phyloP scores from a whole-genome alignment of 2,113 vertebrate species.

The Eublepharis macularius region DNA sequence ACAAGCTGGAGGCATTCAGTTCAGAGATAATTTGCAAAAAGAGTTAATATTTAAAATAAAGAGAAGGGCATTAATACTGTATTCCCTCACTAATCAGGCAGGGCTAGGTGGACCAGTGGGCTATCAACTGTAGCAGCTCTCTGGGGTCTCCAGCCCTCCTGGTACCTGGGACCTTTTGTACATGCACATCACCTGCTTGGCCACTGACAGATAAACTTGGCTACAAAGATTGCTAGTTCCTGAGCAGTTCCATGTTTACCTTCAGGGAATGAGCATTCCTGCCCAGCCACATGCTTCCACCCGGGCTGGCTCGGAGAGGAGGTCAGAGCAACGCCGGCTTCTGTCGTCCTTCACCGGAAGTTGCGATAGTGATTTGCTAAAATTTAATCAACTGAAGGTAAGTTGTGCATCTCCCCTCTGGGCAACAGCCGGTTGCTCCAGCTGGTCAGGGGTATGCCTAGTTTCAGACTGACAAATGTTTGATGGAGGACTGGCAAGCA shows the following conservation, averaged over 20 bases:
- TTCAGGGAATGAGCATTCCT: conserved; percentile 95
- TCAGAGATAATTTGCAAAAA: background rate
- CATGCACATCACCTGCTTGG: background rate
- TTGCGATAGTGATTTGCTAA: conserved; percentile 96
- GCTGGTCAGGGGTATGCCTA: background rate
- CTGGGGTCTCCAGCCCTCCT: background rate
- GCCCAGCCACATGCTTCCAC: conserved; percentile 94
- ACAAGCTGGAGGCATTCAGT: background rate
- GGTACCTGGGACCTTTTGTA: too few relatives aligned
- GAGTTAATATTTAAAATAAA: background rate
- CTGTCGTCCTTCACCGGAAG: conserved; percentile 92
- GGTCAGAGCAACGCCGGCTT: conserved; percentile 93
- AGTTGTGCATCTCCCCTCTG: background rate
- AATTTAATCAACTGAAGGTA: conserved; percentile 99
- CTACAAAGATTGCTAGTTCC: background rate
- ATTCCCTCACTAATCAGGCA: too few relatives aligned
- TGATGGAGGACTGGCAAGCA: background rate
- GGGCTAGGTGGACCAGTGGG: background rate
- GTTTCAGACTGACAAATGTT: background rate
- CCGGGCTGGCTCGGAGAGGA: conserved; percentile 91
- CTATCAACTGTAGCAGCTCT: background rate
- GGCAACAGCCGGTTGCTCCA: background rate
- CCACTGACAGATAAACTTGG: background rate
- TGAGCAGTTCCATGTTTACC: background rate
- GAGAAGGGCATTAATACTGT: background rate